phyloP scores from a whole-genome alignment of 2,113 vertebrate genomes.

The Platanista minor region DNA sequence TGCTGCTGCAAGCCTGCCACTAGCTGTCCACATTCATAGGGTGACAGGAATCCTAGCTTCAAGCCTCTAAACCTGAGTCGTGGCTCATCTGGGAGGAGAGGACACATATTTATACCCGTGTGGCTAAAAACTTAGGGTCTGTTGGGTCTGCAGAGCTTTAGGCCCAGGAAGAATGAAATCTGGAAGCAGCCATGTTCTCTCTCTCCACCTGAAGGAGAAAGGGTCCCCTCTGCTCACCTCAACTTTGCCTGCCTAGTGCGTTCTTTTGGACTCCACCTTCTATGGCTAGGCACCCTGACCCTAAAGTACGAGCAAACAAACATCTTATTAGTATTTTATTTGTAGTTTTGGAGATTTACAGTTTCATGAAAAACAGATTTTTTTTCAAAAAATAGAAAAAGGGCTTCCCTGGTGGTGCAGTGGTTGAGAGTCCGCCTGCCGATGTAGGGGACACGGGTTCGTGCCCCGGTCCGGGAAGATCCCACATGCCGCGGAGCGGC shows the following conservation, averaged over 20 bases:
- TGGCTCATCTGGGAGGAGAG: background rate
- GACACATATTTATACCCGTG: background rate
- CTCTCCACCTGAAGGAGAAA: background rate
- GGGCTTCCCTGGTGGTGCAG: too few relatives aligned
- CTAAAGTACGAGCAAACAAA: background rate
- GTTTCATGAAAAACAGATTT: constrained; percentile 55
- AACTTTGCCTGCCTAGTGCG: background rate
- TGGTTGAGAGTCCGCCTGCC: too few relatives aligned
- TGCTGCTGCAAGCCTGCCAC: background rate
- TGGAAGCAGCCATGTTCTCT: background rate
- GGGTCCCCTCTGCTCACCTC: background rate
- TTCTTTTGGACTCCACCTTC: background rate
- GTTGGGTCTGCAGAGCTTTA: background rate
- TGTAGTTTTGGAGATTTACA: constrained; percentile 46
- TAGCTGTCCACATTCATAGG: background rate
- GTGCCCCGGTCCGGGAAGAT: too few relatives aligned
- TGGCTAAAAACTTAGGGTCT: background rate
- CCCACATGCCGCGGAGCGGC: too few relatives aligned
- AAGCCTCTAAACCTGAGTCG: background rate
- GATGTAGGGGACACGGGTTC: too few relatives aligned
- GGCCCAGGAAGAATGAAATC: background rate
- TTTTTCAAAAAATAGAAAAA: constrained; percentile 59
- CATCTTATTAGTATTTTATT: constrained; percentile 48
- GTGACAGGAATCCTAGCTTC: background rate
- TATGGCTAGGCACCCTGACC: background rate